A percentile compares a stretch with the other conserved stretches of the same genome.
These are phyloP conservation scores for Sminthopsis crassicaudata DNA, from an alignment of 2,113 vertebrate genomes.

Conservation along the genomic window DNA sequence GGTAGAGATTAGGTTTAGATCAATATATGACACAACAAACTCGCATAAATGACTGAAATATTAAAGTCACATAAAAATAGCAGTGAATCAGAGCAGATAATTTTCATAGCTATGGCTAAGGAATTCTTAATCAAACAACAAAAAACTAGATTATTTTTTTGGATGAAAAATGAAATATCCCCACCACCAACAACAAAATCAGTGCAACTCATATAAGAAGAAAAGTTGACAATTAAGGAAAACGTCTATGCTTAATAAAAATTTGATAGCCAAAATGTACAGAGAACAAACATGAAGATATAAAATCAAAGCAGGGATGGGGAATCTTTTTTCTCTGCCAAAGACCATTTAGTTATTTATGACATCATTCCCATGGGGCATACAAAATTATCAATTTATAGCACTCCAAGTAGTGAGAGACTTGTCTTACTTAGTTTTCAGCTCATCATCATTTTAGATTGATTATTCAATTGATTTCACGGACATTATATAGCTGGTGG, in stretches of 20 bases:
- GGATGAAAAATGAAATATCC: not conserved
- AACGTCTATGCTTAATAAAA: not conserved
- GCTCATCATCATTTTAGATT: too few species aligned
- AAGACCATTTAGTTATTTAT: too few species aligned
- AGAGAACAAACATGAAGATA: not conserved
- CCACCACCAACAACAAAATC: not conserved
- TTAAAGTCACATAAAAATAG: not conserved
- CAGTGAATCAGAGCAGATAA: not conserved
- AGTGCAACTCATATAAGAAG: not conserved
- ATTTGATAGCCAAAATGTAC: not conserved
- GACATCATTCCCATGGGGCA: too few species aligned
- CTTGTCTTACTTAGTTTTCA: too few species aligned
- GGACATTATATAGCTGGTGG: too few species aligned
- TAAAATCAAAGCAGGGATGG: not conserved
- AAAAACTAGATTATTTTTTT: not conserved
- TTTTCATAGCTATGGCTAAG: not conserved
- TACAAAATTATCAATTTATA: too few species aligned
- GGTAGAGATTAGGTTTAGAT: not conserved
- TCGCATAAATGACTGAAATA: not conserved
- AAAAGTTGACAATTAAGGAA: not conserved
- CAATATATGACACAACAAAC: not conserved
- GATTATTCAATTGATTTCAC: too few species aligned
- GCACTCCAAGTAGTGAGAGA: too few species aligned
- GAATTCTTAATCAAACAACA: not conserved
- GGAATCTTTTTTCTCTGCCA: too few species aligned